Percentiles rank a stretch among this genome's conserved stretches.
phyloP scores from a whole-genome alignment of 2,113 vertebrate genomes.

The Cyanocitta stelleri region DNA sequence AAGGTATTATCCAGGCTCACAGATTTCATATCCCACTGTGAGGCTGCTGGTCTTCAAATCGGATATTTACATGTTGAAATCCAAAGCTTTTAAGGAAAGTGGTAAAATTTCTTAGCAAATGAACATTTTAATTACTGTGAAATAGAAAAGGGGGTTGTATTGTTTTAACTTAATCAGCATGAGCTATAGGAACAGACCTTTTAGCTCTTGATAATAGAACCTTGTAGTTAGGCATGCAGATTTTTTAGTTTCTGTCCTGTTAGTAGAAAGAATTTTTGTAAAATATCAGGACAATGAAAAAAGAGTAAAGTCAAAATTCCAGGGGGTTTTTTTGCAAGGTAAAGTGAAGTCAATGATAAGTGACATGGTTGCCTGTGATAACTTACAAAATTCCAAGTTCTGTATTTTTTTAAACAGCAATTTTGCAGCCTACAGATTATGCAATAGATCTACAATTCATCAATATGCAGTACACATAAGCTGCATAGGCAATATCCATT shows the following conservation, averaged over 20 bases:
- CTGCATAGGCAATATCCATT: background rate
- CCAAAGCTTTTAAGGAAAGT: conserved; percentile 30
- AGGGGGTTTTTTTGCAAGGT: background rate
- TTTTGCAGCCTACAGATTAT: background rate
- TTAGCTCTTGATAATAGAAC: background rate
- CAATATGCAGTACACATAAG: background rate
- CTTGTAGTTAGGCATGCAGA: background rate
- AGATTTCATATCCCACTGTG: conserved; percentile 42
- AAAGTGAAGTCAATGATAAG: background rate
- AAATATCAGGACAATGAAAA: background rate
- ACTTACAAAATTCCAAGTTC: background rate
- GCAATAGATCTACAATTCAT: background rate
- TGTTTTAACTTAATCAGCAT: background rate
- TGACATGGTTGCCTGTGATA: background rate
- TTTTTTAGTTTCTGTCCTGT: background rate
- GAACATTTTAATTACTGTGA: conserved; percentile 38
- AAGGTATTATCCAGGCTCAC: conserved; percentile 47
- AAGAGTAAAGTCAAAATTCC: background rate
- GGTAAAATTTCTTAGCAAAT: background rate
- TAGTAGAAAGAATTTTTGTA: background rate
- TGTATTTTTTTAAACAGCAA: background rate
- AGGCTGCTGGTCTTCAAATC: conserved; percentile 33
- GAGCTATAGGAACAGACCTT: background rate
- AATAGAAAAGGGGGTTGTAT: background rate
- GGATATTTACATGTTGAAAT: conserved; percentile 12